Percentiles rank a stretch among this genome's conserved stretches.
phyloP scores from a whole-genome alignment of 2,113 vertebrate species.

The Baryphthengus martii region DNA sequence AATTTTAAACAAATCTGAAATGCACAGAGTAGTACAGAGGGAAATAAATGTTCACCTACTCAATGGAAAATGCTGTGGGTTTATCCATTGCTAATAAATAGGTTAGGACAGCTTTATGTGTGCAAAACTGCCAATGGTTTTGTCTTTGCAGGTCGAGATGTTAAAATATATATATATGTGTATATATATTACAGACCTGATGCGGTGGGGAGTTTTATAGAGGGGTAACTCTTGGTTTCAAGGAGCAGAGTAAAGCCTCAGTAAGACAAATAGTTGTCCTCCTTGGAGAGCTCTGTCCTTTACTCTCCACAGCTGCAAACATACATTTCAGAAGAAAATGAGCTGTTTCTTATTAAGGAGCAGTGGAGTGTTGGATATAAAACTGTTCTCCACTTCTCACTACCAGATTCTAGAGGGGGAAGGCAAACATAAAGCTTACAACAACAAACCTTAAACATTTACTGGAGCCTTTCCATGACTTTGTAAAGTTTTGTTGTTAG shows the following conservation, averaged over 20 bases:
- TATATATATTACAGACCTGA: background rate
- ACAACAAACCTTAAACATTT: background rate
- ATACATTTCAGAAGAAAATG: background rate
- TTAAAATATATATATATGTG: background rate
- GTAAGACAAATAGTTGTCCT: background rate
- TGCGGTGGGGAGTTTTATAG: background rate
- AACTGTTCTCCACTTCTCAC: background rate
- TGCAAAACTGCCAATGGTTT: background rate
- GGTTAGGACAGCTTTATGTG: background rate
- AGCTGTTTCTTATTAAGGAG: background rate
- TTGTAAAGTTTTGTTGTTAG: background rate
- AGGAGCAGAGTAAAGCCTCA: background rate
- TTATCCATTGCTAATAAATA: background rate
- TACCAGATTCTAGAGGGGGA: background rate
- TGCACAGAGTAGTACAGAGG: rapidly evolving
- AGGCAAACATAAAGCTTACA: background rate
- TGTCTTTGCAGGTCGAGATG: background rate
- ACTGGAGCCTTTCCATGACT: background rate
- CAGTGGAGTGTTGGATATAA: background rate
- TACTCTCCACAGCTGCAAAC: background rate
- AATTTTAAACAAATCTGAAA: background rate
- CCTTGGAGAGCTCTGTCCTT: background rate
- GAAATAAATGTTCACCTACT: background rate
- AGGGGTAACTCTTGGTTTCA: background rate
- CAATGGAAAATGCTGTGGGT: rapidly evolving